Conservation (phyloP, 2,797 vertebrate genomes). For the Muraenolepis orangiensis region DNA sequence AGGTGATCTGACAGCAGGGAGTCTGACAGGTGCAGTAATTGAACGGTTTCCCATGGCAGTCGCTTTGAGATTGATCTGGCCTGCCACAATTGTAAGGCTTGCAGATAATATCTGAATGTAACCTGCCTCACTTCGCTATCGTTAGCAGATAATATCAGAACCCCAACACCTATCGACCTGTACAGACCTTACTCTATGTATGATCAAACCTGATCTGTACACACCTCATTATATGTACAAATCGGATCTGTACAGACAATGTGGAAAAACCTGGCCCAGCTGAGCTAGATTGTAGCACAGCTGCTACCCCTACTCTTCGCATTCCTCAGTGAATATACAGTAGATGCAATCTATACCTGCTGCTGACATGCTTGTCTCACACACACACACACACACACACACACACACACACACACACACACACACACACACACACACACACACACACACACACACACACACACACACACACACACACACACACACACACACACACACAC, state of each 20-base stretch:
- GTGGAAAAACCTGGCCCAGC: neutral
- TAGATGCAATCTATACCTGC: no score
- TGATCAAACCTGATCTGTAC: conserved; percentile 13
- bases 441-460: no score
- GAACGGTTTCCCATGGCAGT: conserved; percentile 41
- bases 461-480: no score
- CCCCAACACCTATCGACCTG: conserved; percentile 35
- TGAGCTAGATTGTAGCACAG: conserved; percentile 6
- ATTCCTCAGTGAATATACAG: no score
- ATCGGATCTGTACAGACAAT: no score
- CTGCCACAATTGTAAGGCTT: conserved; percentile 28
- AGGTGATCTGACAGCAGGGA: conserved; percentile 9
- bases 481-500: no score
- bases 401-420: no score
- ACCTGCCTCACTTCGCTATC: conserved; percentile 11
- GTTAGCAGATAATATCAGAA: conserved; percentile 45
- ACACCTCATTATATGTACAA: no score
- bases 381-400: no score
- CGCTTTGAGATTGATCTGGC: conserved; percentile 32
- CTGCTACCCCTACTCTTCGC: no score
- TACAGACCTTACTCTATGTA: conserved; percentile 34
- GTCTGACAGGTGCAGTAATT: conserved; percentile 42
- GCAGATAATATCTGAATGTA: conserved; percentile 47
- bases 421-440: no score
- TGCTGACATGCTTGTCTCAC: no score